Conservation (phyloP, 2,888 invertebrate species). For the Andrena marginata region DNA sequence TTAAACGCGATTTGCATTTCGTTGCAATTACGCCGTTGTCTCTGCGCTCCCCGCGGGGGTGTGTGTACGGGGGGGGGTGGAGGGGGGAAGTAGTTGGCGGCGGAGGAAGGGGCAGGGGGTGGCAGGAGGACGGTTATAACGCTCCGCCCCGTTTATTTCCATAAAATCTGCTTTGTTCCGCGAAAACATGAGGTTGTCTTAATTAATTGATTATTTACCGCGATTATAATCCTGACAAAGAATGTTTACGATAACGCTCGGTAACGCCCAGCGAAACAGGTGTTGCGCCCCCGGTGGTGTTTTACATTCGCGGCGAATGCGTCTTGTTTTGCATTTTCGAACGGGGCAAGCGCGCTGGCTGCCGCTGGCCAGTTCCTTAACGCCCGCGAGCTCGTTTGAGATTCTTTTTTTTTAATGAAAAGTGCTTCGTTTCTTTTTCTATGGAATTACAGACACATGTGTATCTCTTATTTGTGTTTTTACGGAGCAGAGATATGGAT, state of each 20-base stretch:
- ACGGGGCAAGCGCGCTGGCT: neutral
- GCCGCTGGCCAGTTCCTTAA: neutral
- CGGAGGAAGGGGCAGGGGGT: neutral
- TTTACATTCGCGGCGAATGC: constrained; percentile 23
- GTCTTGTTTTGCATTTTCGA: constrained; percentile 23
- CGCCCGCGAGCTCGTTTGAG: neutral
- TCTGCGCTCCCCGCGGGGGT: constrained; percentile 19
- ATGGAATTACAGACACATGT: too few species aligned
- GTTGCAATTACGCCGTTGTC: constrained; percentile 66
- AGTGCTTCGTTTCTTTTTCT: too few species aligned
- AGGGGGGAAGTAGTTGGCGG: neutral
- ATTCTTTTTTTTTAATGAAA: too few species aligned
- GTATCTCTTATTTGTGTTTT: too few species aligned
- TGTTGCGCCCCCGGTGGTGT: constrained; percentile 8
- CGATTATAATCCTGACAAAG: constrained; percentile 58
- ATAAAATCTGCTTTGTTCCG: constrained; percentile 69
- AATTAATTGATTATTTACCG: constrained; percentile 68
- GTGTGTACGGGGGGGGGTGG: neutral
- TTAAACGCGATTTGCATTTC: constrained; percentile 70
- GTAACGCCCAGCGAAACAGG: constrained; percentile 16
- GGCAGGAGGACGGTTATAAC: constrained; percentile 26
- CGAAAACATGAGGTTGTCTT: constrained; percentile 68
- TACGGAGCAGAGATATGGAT: too few species aligned
- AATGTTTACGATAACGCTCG: constrained; percentile 54
- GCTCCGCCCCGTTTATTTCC: constrained; percentile 58